phyloP scores from a whole-genome alignment of 1,140 invertebrate species.

The Drosophila erecta region DNA sequence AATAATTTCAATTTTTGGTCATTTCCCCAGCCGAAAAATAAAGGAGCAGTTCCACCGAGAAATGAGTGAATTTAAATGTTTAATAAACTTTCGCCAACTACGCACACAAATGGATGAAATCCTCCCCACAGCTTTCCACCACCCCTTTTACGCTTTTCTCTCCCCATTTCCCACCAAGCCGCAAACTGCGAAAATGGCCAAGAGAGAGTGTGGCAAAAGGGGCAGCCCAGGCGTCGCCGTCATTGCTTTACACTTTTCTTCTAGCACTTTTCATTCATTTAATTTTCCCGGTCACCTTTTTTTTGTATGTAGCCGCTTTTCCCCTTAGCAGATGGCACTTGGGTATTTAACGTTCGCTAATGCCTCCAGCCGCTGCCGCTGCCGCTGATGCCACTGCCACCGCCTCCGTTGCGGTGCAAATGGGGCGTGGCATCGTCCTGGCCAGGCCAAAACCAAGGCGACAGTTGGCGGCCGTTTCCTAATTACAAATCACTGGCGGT shows the following conservation, averaged over 20 bases:
- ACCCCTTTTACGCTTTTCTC: not conserved
- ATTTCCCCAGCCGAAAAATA: constrained; percentile 60
- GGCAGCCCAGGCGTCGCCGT: constrained; percentile 70
- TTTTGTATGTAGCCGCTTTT: constrained; percentile 11
- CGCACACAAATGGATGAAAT: constrained; percentile 36
- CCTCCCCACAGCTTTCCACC: constrained; percentile 15
- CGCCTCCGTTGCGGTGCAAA: constrained; percentile 60
- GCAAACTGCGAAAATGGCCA: constrained; percentile 68
- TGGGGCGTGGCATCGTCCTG: constrained; percentile 64
- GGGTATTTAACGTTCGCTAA: constrained; percentile 82
- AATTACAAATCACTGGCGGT: constrained; percentile 82
- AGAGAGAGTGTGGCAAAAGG: constrained; percentile 13
- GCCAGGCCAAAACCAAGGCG: constrained; percentile 62
- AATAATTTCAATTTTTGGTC: constrained; percentile 81
- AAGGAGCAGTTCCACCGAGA: constrained; percentile 45
- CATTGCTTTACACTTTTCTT: constrained; percentile 83
- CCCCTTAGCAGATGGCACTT: constrained; percentile 64
- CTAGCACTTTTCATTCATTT: constrained; percentile 79
- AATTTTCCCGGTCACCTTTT: constrained; percentile 58
- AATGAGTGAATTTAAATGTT: constrained; percentile 81
- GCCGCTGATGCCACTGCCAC: not conserved
- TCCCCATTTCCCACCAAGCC: constrained; percentile 44
- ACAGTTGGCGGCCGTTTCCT: constrained; percentile 84
- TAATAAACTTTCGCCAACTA: constrained; percentile 74
- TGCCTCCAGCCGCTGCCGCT: constrained; percentile 54